phyloP scores from a whole-genome alignment of 1,140 invertebrate genomes.

The Diorhabda sublineata region DNA sequence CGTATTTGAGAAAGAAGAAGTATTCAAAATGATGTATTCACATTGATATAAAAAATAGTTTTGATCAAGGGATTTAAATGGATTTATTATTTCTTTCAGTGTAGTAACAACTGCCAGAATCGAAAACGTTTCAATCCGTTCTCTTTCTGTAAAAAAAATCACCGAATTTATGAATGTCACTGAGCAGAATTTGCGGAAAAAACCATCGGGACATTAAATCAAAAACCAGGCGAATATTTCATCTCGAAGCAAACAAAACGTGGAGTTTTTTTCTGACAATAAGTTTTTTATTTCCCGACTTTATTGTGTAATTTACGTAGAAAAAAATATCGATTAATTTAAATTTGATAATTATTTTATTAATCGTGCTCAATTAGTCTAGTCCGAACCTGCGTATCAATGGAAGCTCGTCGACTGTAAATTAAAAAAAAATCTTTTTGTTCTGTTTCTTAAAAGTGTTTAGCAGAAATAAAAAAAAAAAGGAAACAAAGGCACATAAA shows the following conservation, averaged over 20 bases:
- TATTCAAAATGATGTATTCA: too few relatives aligned
- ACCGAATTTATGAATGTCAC: conserved; percentile 2
- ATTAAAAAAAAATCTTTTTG: neutral
- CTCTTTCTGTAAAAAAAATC: neutral
- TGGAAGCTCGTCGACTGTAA: neutral
- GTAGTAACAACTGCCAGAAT: too few relatives aligned
- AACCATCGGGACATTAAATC: neutral
- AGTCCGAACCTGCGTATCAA: neutral
- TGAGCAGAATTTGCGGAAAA: neutral
- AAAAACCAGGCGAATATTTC: neutral
- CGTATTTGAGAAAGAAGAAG: too few relatives aligned
- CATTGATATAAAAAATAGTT: too few relatives aligned
- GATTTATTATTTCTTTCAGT: too few relatives aligned
- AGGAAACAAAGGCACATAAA: neutral
- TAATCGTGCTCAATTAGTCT: neutral
- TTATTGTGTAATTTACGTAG: too few relatives aligned
- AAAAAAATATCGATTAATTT: too few relatives aligned
- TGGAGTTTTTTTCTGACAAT: neutral
- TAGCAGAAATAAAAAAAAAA: neutral
- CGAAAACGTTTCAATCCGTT: neutral
- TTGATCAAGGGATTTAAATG: too few relatives aligned
- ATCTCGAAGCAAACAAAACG: neutral
- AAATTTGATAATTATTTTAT: too few relatives aligned
- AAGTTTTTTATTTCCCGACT: neutral
- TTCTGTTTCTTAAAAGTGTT: neutral